Evolutionary conservation across 2,888 invertebrate genomes (phyloP), one percentile per base, ranked within the genome.

Genomic region (Melinaea marsaeus): DNA sequence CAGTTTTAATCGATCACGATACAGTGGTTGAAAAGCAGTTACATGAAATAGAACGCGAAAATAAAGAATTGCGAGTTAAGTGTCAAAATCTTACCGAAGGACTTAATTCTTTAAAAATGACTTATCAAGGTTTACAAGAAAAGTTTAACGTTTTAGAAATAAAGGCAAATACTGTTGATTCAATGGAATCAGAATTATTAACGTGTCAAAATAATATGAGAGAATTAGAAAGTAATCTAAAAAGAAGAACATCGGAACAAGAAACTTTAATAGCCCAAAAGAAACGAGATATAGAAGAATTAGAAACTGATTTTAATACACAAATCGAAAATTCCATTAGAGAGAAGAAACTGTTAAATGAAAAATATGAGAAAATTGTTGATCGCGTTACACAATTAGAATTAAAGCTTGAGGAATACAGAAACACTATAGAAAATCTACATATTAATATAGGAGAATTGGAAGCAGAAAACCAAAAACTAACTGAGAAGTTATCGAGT

Each of bases 21-120:
- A 93, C 94, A 73, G 88, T 92, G 11, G 89, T 94, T 34, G 92
- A 92, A 61, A 93, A 93, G 71, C 85, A 95, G 64, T 77, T 95
- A n/a, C 86, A 93, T 69, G 92, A 92, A 70, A 85, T 92, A 2
- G 88, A 91, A 66, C 86, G 86, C 69, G 93, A 93, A 76, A 92
- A 93, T 71, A 85, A 84, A 69, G 91, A 92, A 63, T 80, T 93
- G 32, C 86, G 90, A 67, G 85, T 90, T 64, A 93, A 93, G 74
- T 85, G 93, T 62, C 86, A 92, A 63, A 80, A 90, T 69, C 71
- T 93, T 2, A 83, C 80, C 57, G 91, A 91, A 67, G 92, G 93
- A 67, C 91, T 92, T 65, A 90, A 92, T 64, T 85, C 85, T 56
- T 69, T 93, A 7, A 84, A 89, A 62, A 86, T 80, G 67, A 80